These are phyloP conservation scores for Stercorarius parasiticus DNA, from an alignment of 2,113 vertebrate genomes.

Conservation along the genomic window DNA sequence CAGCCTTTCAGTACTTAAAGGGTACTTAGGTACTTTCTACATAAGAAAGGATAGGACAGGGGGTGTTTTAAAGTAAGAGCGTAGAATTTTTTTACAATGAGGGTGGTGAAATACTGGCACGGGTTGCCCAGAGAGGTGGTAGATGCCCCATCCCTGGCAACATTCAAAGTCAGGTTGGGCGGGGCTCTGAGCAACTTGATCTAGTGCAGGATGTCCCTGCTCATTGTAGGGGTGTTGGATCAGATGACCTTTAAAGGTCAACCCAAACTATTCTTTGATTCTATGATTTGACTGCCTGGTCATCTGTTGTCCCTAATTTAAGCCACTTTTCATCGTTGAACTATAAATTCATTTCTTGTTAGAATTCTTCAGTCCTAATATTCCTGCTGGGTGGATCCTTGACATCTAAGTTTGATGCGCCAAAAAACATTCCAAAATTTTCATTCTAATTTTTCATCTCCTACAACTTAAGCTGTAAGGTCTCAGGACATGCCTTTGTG, in stretches of 20 bases:
- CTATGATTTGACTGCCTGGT: not conserved
- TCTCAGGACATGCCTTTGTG: not conserved
- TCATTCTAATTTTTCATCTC: not conserved
- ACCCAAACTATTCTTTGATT: not conserved
- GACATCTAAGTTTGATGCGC: not conserved
- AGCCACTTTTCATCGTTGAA: not conserved
- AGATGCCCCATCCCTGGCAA: not conserved
- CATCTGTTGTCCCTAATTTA: not conserved
- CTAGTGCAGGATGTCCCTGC: not conserved
- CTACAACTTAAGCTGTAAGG: not conserved
- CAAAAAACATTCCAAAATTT: not conserved
- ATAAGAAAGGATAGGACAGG: not conserved
- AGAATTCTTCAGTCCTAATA: not conserved
- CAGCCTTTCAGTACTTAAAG: not conserved
- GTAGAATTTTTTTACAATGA: not conserved
- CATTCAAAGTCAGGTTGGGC: not conserved
- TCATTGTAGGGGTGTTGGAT: not conserved
- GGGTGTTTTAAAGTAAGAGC: not conserved
- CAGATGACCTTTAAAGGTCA: not conserved
- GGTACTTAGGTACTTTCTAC: not conserved
- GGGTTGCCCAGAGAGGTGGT: not conserved
- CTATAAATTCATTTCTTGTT: not conserved
- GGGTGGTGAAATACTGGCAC: not conserved
- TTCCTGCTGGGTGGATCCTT: not conserved
- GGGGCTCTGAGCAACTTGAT: not conserved